Conservation (phyloP, 2,888 invertebrate species). For the Lydus trimaculatus region DNA sequence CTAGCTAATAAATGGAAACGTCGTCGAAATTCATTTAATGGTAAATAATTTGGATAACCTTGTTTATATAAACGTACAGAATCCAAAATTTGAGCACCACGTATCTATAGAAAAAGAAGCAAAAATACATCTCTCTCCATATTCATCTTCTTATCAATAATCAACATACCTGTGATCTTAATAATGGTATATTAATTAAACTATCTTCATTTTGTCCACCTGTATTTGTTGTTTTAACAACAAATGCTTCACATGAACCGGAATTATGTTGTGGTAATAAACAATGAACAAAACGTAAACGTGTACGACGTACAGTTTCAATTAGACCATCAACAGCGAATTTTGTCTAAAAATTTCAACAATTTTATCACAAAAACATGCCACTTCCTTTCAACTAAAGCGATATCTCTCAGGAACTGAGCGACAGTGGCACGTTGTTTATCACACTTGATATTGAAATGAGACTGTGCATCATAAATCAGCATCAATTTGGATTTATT, state of each 20-base stretch:
- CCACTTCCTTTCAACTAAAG: too few relatives aligned
- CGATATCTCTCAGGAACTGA: too few relatives aligned
- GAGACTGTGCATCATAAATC: too few relatives aligned
- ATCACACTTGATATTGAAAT: too few relatives aligned
- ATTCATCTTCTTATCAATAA: too few relatives aligned
- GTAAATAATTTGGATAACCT: slow-evolving; percentile 93
- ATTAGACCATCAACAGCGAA: slow-evolving; percentile 87
- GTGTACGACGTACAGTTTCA: slow-evolving; percentile 87
- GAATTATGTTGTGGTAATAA: slow-evolving; percentile 81
- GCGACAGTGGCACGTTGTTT: too few relatives aligned
- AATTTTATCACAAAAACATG: too few relatives aligned
- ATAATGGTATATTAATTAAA: slow-evolving; percentile 81
- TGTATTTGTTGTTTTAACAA: slow-evolving; percentile 58
- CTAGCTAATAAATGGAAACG: slow-evolving; percentile 74
- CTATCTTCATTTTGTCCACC: slow-evolving; percentile 60
- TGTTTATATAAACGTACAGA: slow-evolving; percentile 89
- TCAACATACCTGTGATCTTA: slow-evolving; percentile 79
- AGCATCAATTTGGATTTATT: too few relatives aligned
- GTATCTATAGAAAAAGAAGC: slow-evolving; percentile 66
- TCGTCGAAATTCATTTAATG: slow-evolving; percentile 86
- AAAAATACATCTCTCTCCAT: neutral
- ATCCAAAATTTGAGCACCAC: slow-evolving; percentile 90
- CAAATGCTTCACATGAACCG: slow-evolving; percentile 67
- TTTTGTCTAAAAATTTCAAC: slow-evolving; percentile 62
- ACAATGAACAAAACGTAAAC: slow-evolving; percentile 88